A percentile compares a stretch with the other conserved stretches of the same genome.
Evolutionary conservation across 2,888 invertebrate species (phyloP).

Genomic region (Troides aeacus): DNA sequence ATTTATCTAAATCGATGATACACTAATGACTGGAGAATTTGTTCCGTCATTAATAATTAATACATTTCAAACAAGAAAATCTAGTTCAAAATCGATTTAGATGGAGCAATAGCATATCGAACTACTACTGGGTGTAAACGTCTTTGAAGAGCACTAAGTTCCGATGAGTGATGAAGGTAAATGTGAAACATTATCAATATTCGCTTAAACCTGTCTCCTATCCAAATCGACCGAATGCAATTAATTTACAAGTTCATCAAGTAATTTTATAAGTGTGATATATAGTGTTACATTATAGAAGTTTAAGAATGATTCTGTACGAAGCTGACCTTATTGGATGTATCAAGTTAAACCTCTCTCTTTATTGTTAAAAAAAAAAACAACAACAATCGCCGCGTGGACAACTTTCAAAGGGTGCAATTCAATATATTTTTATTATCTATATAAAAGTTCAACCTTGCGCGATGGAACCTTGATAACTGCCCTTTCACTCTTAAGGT

Average conservation of each 20-base stretch:
- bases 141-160: too few species aligned
- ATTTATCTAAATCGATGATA: too few species aligned
- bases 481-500: conserved; percentile 30
- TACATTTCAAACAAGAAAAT: too few species aligned
- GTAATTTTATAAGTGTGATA: not conserved
- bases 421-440: conserved; percentile 27
- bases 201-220: too few species aligned
- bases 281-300: not conserved
- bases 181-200: too few species aligned
- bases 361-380: conserved; percentile 8
- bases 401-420: conserved; percentile 29
- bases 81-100: too few species aligned
- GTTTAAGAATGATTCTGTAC: not conserved
- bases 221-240: too few species aligned
- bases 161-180: too few species aligned
- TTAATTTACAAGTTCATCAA: not conserved
- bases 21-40: too few species aligned
- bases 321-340: conserved; percentile 19
- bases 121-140: too few species aligned
- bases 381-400: not conserved
- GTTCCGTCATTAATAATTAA: too few species aligned
- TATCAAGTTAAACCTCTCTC: conserved; percentile 22
- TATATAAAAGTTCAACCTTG: conserved; percentile 32
- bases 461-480: conserved; percentile 13
- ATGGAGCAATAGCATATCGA: too few species aligned